phyloP scores from a whole-genome alignment of 2,888 invertebrate genomes.

The Eristalis pertinax region DNA sequence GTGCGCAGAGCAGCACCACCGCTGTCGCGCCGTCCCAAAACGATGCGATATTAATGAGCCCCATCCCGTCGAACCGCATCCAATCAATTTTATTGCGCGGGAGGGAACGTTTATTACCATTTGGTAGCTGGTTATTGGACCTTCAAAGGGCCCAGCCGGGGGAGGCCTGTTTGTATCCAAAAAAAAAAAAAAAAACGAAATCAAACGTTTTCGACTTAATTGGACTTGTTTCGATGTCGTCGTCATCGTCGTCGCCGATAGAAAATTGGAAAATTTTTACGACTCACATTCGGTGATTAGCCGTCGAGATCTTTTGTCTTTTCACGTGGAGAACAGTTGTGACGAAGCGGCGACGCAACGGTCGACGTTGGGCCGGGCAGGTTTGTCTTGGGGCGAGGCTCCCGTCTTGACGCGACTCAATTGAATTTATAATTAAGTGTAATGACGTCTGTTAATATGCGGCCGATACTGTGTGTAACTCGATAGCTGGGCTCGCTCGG shows the following conservation, averaged over 20 bases:
- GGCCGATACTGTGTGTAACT: constrained; percentile 19
- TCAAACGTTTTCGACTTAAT: constrained; percentile 61
- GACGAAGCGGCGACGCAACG: too few relatives aligned
- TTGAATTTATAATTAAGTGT: constrained; percentile 61
- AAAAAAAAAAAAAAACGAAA: constrained; percentile 58
- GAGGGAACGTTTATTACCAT: constrained; percentile 61
- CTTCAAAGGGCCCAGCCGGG: constrained; percentile 40
- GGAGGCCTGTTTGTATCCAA: constrained; percentile 40
- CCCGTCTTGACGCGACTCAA: constrained; percentile 38
- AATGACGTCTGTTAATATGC: constrained; percentile 47
- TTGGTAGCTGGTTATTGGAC: constrained; percentile 60
- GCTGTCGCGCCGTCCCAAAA: not conserved
- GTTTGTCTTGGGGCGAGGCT: constrained; percentile 6
- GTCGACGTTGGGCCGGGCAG: not conserved
- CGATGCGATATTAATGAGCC: constrained; percentile 64
- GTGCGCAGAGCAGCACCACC: too few relatives aligned
- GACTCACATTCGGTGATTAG: constrained; percentile 45
- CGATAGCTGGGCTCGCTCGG: constrained; percentile 9
- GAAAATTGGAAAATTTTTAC: constrained; percentile 55
- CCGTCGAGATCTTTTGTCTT: constrained; percentile 38
- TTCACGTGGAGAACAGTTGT: not conserved
- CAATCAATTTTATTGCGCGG: constrained; percentile 71
- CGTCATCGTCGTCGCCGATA: not conserved
- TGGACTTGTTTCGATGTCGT: constrained; percentile 57
- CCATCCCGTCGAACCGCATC: constrained; percentile 66